phyloP scores from a whole-genome alignment of 2,888 invertebrate species.

The Dolichomitus sp. region DNA sequence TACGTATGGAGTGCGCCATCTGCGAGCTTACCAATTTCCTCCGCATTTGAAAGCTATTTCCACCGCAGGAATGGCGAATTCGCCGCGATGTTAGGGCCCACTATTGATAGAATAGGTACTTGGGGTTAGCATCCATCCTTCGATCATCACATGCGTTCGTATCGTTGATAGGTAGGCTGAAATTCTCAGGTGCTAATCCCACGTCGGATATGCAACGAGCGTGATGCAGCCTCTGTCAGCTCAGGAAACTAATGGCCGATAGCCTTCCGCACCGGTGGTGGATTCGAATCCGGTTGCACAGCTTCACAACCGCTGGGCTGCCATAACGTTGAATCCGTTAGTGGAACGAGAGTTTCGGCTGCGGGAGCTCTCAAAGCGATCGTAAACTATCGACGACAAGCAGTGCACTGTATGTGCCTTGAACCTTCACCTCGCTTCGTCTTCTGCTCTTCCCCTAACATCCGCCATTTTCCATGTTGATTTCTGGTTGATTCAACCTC shows the following conservation, averaged over 20 bases:
- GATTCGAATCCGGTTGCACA: slow-evolving; percentile 60
- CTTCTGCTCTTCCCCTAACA: background rate
- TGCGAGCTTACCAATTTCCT: slow-evolving; percentile 57
- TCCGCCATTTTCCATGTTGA: background rate
- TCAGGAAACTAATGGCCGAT: slow-evolving; percentile 79
- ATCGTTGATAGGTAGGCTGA: slow-evolving; percentile 29
- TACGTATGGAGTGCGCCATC: slow-evolving; percentile 13
- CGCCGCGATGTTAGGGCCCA: slow-evolving; percentile 10
- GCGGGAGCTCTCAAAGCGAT: slow-evolving; percentile 52
- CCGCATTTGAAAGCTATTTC: slow-evolving; percentile 56
- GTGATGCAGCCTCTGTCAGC: slow-evolving; percentile 67
- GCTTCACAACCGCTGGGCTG: slow-evolving; percentile 25
- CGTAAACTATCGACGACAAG: slow-evolving; percentile 69
- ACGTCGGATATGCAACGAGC: slow-evolving; percentile 74
- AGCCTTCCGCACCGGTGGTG: slow-evolving; percentile 74
- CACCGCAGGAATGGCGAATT: slow-evolving; percentile 38
- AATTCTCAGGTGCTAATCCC: slow-evolving; percentile 76
- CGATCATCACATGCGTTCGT: slow-evolving; percentile 47
- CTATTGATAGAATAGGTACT: background rate
- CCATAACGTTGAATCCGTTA: slow-evolving; percentile 29
- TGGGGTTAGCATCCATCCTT: slow-evolving; percentile 23
- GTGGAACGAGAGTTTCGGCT: slow-evolving; percentile 17
- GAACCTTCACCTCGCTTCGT: background rate
- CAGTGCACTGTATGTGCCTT: background rate
- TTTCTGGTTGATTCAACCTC: background rate